Conservation (phyloP, 1,140 invertebrate species). For the Nasonia vitripennis region DNA sequence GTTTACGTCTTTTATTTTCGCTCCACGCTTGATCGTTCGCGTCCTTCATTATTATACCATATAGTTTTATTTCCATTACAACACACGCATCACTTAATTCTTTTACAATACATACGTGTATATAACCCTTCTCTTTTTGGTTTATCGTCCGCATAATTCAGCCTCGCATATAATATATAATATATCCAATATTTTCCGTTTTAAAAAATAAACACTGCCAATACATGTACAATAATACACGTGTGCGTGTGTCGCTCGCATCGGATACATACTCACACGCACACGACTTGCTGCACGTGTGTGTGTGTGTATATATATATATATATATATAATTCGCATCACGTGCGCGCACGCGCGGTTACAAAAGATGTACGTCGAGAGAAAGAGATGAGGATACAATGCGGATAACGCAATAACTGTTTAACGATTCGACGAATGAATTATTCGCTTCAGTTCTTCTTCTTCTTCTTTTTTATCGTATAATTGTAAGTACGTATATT, state of each 20-base stretch:
- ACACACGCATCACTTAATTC: background rate
- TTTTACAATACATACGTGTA: too few species aligned
- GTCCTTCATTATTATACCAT: background rate
- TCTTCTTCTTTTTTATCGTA: background rate
- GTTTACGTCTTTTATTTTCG: background rate
- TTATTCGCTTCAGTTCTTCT: background rate
- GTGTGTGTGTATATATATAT: background rate
- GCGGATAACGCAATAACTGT: background rate
- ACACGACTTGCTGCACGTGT: background rate
- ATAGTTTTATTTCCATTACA: slow-evolving; percentile 25
- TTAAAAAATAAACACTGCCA: slow-evolving; percentile 44
- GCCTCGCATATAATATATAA: background rate
- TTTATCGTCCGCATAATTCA: background rate
- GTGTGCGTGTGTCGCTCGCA: background rate
- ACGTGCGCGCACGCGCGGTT: background rate
- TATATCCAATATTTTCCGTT: background rate
- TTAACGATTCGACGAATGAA: background rate
- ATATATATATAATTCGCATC: background rate
- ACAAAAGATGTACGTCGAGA: slow-evolving; percentile 7
- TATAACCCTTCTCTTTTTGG: background rate
- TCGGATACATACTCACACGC: background rate
- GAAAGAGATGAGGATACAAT: slow-evolving; percentile 27
- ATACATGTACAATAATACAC: slow-evolving; percentile 18
- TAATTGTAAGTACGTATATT: slow-evolving; percentile 25
- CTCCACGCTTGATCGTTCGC: background rate